A percentile compares a stretch with the other conserved stretches of the same genome.
These are phyloP conservation scores for Anastrepha ludens DNA, from an alignment of 1,140 invertebrate species.

Conservation along the genomic window DNA sequence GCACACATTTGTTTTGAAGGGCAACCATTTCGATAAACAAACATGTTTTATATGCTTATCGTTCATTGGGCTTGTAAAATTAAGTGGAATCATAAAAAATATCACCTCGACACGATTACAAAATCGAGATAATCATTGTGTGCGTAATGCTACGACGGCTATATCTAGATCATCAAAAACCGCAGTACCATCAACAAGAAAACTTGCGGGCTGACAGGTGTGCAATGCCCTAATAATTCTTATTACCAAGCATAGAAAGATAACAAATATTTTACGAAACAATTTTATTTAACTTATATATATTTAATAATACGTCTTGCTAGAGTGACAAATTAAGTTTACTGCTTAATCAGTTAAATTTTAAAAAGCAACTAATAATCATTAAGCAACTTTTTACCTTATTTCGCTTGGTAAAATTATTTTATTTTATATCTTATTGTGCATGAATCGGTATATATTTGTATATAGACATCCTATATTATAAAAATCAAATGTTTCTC, in stretches of 20 bases:
- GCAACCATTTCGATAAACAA: not conserved
- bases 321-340: not conserved
- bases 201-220: slow-evolving; percentile 7
- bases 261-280: not conserved
- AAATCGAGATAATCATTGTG: not conserved
- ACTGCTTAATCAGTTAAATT: not conserved
- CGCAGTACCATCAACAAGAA: slow-evolving; percentile 7
- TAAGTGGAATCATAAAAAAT: not conserved
- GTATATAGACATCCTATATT: no score
- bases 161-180: not conserved
- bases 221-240: not conserved
- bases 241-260: not conserved
- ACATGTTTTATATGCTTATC: no score
- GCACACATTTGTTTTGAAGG: not conserved
- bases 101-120: not conserved
- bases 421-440: no score
- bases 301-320: not conserved
- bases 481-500: no score
- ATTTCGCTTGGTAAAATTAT: no score
- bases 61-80: not conserved
- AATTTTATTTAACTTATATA: not conserved
- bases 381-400: no score
- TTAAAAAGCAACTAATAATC: no score
- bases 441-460: no score
- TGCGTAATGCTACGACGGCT: slow-evolving; percentile 4